These are phyloP conservation scores for Petroica traversi DNA, from an alignment of 2,113 vertebrate species.

Conservation along the genomic window DNA sequence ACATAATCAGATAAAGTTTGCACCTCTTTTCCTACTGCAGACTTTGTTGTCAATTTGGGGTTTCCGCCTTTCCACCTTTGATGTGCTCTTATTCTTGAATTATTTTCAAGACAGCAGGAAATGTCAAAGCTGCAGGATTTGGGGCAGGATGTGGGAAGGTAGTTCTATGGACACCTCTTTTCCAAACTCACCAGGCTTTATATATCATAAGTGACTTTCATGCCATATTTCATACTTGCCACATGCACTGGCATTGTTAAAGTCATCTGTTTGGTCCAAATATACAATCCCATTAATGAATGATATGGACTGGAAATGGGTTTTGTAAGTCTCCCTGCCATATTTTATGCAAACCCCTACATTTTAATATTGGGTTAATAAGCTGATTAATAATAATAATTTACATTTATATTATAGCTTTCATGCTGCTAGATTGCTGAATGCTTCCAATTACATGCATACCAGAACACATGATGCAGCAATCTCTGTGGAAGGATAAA, in stretches of 20 bases:
- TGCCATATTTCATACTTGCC: neutral
- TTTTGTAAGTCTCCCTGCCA: neutral
- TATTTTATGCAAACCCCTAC: neutral
- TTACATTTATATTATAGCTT: slow-evolving; percentile 20
- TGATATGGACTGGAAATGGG: neutral
- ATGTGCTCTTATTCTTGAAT: neutral
- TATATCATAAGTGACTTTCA: neutral
- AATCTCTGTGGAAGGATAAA: neutral
- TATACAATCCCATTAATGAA: neutral
- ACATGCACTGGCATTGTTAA: neutral
- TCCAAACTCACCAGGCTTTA: neutral
- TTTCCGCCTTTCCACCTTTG: neutral
- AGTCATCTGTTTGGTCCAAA: neutral
- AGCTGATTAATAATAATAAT: neutral
- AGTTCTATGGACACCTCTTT: neutral
- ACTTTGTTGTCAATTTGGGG: neutral
- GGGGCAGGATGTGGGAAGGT: fast-evolving
- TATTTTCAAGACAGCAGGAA: neutral
- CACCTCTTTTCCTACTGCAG: neutral
- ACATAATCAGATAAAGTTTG: neutral
- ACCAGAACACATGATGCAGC: neutral
- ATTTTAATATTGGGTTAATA: slow-evolving; percentile 22
- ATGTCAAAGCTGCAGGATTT: neutral
- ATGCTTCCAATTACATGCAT: neutral
- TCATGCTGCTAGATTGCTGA: neutral